phyloP scores from a whole-genome alignment of 2,797 vertebrate species.

The Syncerus caffer region DNA sequence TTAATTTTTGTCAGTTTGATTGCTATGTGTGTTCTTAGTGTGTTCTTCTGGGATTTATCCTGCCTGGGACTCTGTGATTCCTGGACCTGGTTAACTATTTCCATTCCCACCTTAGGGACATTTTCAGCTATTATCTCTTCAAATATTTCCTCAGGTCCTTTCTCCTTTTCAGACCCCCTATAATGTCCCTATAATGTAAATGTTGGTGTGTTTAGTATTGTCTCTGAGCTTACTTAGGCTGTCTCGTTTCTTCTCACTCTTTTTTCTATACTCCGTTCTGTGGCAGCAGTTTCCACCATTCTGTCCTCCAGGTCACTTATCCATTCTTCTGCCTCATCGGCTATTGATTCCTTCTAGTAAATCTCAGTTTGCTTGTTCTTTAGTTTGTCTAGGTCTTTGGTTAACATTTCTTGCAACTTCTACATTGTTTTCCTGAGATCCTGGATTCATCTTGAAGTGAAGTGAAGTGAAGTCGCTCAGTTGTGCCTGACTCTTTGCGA shows the following conservation, averaged over 20 bases:
- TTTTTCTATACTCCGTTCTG: not conserved
- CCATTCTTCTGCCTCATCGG: not conserved
- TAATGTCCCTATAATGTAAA: accelerated
- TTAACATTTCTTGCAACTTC: not conserved
- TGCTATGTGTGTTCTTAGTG: not conserved
- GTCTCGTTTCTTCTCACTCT: not conserved
- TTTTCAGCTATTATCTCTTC: not conserved
- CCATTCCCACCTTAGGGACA: not conserved
- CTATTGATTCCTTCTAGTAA: not conserved
- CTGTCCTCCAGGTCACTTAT: not conserved
- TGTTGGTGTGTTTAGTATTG: not conserved
- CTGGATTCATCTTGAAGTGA: not conserved
- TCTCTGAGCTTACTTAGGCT: accelerated
- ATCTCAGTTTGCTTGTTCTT: not conserved
- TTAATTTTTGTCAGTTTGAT: not conserved
- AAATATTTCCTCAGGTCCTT: not conserved
- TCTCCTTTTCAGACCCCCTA: not conserved
- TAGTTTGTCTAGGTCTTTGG: not conserved
- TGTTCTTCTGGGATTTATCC: not conserved
- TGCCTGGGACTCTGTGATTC: not conserved
- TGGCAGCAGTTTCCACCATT: not conserved
- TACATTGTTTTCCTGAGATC: not conserved
- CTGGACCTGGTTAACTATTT: not conserved
- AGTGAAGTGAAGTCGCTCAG: no score
- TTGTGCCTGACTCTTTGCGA: no score